Base-by-base conservation (phyloP, 2,797 vertebrate species). In the Oreortyx pictus region DNA sequence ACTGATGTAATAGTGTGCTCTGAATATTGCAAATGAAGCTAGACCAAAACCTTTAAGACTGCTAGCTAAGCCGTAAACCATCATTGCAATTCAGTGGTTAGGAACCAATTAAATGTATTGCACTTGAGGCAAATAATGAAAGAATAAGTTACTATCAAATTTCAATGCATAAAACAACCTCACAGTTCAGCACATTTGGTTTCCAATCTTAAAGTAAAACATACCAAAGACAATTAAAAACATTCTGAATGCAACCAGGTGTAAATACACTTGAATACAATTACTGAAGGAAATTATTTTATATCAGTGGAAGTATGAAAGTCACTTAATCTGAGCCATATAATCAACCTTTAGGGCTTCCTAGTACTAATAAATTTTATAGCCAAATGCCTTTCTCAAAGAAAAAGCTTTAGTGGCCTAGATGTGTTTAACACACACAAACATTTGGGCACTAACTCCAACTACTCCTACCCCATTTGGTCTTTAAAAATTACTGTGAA, bases 171-270 rank as follows among this genome's bases (percentile, higher is more conserved):
- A 64, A 90, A 91, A 33, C 31, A 60, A 20, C 57, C n/a, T 83
- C 60, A 73, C 11, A 24, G 56, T 88, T 88, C 1, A 0, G 71
- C 37, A 62, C 78, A 79, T 88, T 95, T 93, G 56, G 57, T 90
- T 95, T 94, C 65, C 61, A 84, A 46, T 89, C 44, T 88, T 87
- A 70, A 81, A 82, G 31, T 67, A 81, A 88, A 90, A 71, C 24
- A 61, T 43, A 74, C 16, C 19, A 64, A 91, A 90, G 19, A 79
- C 81, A 92, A 93, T 90, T 92, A 81, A 91, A 93, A 94, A 27
- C 33, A n/a, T 72, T 84, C 65, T 52, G 67, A 85, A 90, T 84
- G 78, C 61, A 90, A 44, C 11, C 62, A 94, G 89, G 73, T 95
- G 85, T 89, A 95, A 93, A 94, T 79, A 91, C 17, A 60, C 22